Conservation (phyloP, 2,113 vertebrate species). For the Mustelus asterias region DNA sequence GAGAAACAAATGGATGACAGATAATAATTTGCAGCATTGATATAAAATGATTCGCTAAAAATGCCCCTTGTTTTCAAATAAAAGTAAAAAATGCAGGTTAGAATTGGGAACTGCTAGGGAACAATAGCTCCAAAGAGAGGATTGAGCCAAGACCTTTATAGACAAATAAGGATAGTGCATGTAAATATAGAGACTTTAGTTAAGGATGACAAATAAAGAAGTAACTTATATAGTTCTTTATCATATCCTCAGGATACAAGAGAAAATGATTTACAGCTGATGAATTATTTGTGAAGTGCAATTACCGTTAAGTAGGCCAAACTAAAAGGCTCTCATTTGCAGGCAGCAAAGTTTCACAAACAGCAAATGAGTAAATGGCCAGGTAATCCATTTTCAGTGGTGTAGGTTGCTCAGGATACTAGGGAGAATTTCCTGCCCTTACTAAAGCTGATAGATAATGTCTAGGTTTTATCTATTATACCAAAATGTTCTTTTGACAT, state of each 20-base stretch:
- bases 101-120: not conserved
- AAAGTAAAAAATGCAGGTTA: not conserved
- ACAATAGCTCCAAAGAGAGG: not conserved
- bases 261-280: not conserved
- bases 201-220: not conserved
- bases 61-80: not conserved
- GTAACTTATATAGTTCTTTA: not conserved
- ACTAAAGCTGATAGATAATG: not conserved
- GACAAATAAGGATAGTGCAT: not conserved
- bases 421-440: not conserved
- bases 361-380: not conserved
- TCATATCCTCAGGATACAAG: not conserved
- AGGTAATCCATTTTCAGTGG: not conserved
- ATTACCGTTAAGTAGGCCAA: not conserved
- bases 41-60: not conserved
- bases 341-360: not conserved
- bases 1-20: not conserved
- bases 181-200: not conserved
- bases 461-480: not conserved
- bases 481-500: not conserved
- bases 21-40: not conserved
- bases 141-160: not conserved
- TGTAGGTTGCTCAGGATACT: not conserved
- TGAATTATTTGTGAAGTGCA: not conserved
- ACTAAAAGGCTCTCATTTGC: not conserved